Evolutionary conservation across 2,888 invertebrate genomes (phyloP), one percentile per base, ranked within the genome.

Genomic region (Caenorhabditis sp.): DNA sequence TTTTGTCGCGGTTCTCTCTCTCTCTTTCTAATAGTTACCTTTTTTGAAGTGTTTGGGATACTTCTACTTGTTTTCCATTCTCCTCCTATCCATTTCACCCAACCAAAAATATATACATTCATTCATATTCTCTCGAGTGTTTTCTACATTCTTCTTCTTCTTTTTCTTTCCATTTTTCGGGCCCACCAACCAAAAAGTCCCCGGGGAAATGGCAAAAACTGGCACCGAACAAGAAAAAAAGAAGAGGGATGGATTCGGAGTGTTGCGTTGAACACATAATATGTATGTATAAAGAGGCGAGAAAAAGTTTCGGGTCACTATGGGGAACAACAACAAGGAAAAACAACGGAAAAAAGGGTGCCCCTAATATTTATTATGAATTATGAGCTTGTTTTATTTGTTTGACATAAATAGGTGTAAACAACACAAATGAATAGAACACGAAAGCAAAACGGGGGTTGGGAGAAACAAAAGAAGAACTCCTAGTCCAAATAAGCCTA

Each of bases 41-140:
- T 10, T 10, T 6, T 31, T 6, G 10, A 31, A 31, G 10, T 31
- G 10, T 31, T 31, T 31, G 10, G 10, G 4, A 31, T 17, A 43
- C 43, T 14, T 43, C 14, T 43, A 6, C 43, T 17, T 55, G 10
- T 37, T 55, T 57, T 57, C 63, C 23, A 55, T 43, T 49, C 27
- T 50, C 53, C 62, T 54, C 53, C 55, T 55, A 53, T 21, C 43
- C 63, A 51, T 17, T 1, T 23, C 19, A 26, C 61, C 26, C 26
- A 10, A 43, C 43, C 43, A 43, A 14, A 43, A 43, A 17, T 10
- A 17, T 43, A 17, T 43, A 17, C 43, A 43, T 43, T 8, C 12
- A 36, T 36, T 17, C 43, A 43, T 31, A 43, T 43, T 43, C 43
- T 43, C 43, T 43, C 17, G 43, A 43, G 43, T 43, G 43, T 43